phyloP scores from a whole-genome alignment of 2,888 invertebrate genomes.

The Erebia epiphron region DNA sequence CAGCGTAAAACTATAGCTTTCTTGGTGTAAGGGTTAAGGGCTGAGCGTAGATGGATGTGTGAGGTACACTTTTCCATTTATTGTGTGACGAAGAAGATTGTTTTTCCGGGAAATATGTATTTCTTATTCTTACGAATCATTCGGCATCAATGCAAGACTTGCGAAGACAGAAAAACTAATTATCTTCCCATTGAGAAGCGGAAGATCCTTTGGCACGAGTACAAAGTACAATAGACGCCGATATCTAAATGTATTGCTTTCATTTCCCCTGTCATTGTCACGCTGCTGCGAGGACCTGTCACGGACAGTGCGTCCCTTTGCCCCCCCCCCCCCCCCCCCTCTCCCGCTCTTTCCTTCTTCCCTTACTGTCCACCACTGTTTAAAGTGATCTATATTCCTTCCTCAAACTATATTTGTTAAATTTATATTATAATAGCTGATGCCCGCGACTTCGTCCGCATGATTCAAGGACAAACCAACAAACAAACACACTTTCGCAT shows the following conservation, averaged over 20 bases:
- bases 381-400: background rate
- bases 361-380: background rate
- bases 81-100: too few relatives aligned
- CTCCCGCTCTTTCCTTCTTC: background rate
- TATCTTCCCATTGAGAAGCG: background rate
- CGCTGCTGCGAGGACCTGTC: background rate
- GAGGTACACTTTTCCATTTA: too few relatives aligned
- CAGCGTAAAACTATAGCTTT: too few relatives aligned
- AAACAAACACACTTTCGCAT: too few relatives aligned
- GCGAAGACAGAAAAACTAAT: background rate
- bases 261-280: slow-evolving; percentile 6
- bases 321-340: background rate
- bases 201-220: background rate
- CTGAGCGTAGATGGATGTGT: too few relatives aligned
- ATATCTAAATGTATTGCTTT: background rate
- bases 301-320: background rate
- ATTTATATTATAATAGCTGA: too few relatives aligned
- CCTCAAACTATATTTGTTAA: background rate
- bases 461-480: too few relatives aligned
- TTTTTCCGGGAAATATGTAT: too few relatives aligned
- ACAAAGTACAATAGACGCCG: background rate
- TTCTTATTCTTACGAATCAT: background rate
- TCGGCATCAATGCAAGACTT: background rate
- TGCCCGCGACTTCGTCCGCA: too few relatives aligned
- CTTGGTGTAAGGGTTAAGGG: too few relatives aligned